Conservation (phyloP, 2,113 vertebrate genomes). For the Neolamprologus longior region DNA sequence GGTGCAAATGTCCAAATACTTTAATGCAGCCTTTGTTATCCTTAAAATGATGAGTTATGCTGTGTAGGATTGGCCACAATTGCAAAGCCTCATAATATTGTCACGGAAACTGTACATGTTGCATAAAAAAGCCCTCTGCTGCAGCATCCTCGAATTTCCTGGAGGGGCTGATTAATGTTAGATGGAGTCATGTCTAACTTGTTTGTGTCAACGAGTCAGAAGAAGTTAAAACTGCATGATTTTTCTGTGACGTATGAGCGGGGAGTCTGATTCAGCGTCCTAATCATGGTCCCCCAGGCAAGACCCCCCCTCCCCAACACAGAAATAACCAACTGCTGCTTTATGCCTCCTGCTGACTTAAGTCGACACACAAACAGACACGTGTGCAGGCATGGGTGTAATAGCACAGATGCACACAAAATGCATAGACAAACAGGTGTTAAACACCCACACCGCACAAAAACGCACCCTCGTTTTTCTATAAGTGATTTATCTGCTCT, state of each 20-base stretch:
- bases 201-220: constrained; percentile 37
- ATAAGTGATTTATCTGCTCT: constrained; percentile 58
- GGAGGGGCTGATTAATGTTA: constrained; percentile 44
- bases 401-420: neutral
- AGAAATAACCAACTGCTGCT: constrained; percentile 20
- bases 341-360: constrained; percentile 3
- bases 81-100: neutral
- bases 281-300: constrained; percentile 16
- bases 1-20: neutral
- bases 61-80: neutral
- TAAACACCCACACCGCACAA: neutral
- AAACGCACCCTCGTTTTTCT: neutral
- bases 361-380: neutral
- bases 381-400: neutral
- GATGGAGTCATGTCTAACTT: constrained; percentile 32
- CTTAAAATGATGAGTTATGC: neutral
- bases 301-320: neutral
- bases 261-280: constrained; percentile 41
- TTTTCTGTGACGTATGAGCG: constrained; percentile 15
- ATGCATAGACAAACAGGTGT: neutral
- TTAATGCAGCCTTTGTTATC: neutral
- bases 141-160: constrained; percentile 15
- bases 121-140: neutral
- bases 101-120: neutral
- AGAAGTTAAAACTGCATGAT: constrained; percentile 51